These are phyloP conservation scores for Lithophane leautieri DNA, from an alignment of 2,888 invertebrate genomes.

Conservation along the genomic window DNA sequence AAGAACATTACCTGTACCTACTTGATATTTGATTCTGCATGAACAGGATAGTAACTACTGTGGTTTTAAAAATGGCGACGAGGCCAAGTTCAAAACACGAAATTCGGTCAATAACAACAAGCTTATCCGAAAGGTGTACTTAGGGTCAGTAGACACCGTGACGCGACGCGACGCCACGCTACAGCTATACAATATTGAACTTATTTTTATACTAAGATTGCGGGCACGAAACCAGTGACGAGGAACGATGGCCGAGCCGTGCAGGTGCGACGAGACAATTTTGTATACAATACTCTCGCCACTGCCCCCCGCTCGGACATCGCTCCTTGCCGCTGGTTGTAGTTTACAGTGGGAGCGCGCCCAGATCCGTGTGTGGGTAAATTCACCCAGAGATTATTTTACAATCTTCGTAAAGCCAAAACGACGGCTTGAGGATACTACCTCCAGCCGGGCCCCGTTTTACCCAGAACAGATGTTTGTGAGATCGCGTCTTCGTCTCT, in stretches of 20 bases:
- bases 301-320: no score
- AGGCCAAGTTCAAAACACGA: constrained; percentile 69
- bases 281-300: no score
- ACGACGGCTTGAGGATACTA: not conserved
- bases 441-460: not conserved
- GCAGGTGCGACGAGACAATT: no score
- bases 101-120: constrained; percentile 73
- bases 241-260: no score
- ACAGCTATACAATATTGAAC: not conserved
- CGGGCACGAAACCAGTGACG: no score
- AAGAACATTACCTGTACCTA: not conserved
- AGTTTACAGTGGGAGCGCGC: not conserved
- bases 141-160: constrained; percentile 5
- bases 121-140: constrained; percentile 29
- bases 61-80: constrained; percentile 35
- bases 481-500: not conserved
- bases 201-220: not conserved
- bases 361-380: no score
- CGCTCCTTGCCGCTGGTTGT: not conserved
- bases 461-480: not conserved
- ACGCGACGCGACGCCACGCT: not conserved
- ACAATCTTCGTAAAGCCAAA: not conserved
- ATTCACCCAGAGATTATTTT: not conserved
- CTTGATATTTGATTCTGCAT: constrained; percentile 3
- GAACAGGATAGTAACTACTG: constrained; percentile 40